phyloP scores from a whole-genome alignment of 2,113 vertebrate genomes.

The Lagenorhynchus albirostris region DNA sequence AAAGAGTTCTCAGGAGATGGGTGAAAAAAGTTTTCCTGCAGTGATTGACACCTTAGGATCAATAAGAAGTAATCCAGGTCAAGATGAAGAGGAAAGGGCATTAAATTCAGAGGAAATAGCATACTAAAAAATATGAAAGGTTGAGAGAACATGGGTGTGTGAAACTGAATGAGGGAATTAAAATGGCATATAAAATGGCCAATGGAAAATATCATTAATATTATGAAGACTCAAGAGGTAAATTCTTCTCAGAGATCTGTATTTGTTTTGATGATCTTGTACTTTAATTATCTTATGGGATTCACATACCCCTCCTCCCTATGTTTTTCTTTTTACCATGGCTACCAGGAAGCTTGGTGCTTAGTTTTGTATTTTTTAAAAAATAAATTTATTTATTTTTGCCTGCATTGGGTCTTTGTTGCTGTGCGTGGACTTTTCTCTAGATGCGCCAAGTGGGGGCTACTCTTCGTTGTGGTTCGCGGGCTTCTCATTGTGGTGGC shows the following conservation, averaged over 20 bases:
- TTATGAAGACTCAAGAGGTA: background rate
- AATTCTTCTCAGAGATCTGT: background rate
- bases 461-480: too few relatives aligned
- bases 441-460: too few relatives aligned
- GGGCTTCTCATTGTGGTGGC: too few relatives aligned
- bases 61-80: background rate
- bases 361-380: background rate
- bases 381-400: too few relatives aligned
- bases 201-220: background rate
- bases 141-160: background rate
- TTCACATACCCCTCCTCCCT: background rate
- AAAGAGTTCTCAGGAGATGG: background rate
- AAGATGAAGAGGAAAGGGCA: background rate
- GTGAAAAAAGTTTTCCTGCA: background rate
- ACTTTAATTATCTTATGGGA: background rate
- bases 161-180: background rate
- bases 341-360: background rate
- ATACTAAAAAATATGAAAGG: background rate
- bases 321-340: background rate
- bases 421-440: too few relatives aligned
- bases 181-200: background rate
- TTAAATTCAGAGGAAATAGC: background rate
- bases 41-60: background rate
- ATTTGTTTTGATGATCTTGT: background rate
- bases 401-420: too few relatives aligned